These are phyloP conservation scores for Sycobia sp. DNA, from an alignment of 1,140 invertebrate genomes.

Conservation along the genomic window DNA sequence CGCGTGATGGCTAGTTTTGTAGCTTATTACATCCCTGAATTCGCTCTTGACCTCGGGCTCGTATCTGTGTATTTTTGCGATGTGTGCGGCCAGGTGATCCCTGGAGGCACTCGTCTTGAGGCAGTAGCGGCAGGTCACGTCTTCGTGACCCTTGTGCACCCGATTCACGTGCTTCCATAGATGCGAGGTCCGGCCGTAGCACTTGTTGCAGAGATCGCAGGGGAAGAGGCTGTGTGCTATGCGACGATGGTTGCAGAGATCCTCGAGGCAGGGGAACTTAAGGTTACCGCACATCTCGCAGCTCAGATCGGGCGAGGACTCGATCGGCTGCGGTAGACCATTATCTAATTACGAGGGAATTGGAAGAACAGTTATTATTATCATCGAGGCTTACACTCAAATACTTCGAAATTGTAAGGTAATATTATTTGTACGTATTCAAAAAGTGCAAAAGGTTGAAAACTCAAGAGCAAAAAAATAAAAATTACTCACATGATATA, in stretches of 20 bases:
- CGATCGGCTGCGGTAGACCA: slow-evolving; percentile 18
- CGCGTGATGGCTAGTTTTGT: slow-evolving; percentile 1
- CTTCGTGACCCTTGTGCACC: slow-evolving; percentile 67
- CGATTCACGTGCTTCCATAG: slow-evolving; percentile 71
- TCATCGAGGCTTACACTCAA: no score
- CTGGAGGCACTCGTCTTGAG: slow-evolving; percentile 67
- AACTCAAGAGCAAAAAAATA: neutral
- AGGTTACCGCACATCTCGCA: slow-evolving; percentile 59
- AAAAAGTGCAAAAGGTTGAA: neutral
- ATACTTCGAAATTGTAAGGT: no score
- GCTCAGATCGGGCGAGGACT: slow-evolving; percentile 46
- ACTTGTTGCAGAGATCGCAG: slow-evolving; percentile 69
- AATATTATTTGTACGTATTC: neutral
- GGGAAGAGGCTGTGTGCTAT: slow-evolving; percentile 65
- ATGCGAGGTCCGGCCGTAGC: slow-evolving; percentile 67
- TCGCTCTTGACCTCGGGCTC: slow-evolving; percentile 51
- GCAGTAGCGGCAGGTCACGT: slow-evolving; percentile 67
- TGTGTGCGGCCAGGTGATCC: slow-evolving; percentile 65
- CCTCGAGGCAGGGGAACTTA: slow-evolving; percentile 59
- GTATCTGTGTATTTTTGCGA: slow-evolving; percentile 64
- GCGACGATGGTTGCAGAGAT: slow-evolving; percentile 64
- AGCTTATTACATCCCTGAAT: slow-evolving; percentile 39
- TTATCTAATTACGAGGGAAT: slow-evolving; percentile 15
- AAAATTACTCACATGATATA: slow-evolving; percentile 1
- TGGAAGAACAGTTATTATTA: neutral